Percentiles rank a stretch among this genome's conserved stretches.
These are phyloP conservation scores for Triops cancriformis DNA, from an alignment of 1,140 invertebrate genomes.

Conservation along the genomic window DNA sequence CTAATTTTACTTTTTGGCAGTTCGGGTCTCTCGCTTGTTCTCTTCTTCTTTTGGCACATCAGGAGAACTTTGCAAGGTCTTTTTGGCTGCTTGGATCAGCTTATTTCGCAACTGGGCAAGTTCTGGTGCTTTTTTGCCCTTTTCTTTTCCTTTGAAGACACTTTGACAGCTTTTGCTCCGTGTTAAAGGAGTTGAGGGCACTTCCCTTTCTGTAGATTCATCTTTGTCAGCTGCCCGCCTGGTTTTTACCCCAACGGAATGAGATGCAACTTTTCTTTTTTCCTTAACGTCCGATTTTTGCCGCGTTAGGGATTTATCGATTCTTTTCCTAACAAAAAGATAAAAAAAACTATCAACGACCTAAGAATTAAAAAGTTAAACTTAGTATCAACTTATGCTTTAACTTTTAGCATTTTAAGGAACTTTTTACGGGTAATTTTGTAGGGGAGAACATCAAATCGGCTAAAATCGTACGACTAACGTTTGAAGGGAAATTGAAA, in stretches of 20 bases:
- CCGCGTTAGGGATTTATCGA: not conserved
- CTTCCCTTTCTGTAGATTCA: not conserved
- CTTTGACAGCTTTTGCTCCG: not conserved
- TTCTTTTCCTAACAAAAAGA: not conserved
- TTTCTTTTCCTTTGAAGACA: not conserved
- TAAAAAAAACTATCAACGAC: no score
- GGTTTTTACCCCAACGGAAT: not conserved
- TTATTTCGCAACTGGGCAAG: not conserved
- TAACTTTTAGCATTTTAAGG: no score
- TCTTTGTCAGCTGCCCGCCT: not conserved
- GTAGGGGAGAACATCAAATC: not conserved
- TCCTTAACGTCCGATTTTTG: not conserved
- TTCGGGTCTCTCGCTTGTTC: not conserved
- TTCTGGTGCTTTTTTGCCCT: not conserved
- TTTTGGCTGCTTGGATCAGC: not conserved
- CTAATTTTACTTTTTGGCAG: not conserved
- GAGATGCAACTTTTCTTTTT: not conserved
- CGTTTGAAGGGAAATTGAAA: not conserved
- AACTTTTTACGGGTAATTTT: not conserved
- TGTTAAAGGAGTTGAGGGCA: not conserved
- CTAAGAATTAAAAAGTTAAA: no score
- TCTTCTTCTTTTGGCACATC: not conserved
- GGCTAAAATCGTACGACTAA: not conserved
- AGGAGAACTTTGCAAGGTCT: not conserved
- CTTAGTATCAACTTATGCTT: not conserved